A percentile compares a stretch with the other conserved stretches of the same genome.
Evolutionary conservation across 2,888 invertebrate genomes (phyloP).

Genomic region (Nowickia ferox): DNA sequence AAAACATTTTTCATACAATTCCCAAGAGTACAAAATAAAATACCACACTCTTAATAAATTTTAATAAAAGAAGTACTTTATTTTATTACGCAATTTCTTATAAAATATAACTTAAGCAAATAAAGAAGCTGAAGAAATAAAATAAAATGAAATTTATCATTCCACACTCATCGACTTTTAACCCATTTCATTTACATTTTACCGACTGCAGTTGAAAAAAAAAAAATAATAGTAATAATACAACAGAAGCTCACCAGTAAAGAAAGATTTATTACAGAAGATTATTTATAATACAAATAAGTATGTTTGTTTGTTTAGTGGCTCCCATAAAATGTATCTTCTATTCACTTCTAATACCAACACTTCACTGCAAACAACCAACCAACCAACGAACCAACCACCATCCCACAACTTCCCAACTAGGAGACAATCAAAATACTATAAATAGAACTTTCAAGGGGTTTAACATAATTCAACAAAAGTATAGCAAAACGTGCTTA

Average conservation of each 20-base stretch:
- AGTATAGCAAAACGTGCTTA: slow-evolving; percentile 53
- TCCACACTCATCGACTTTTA: slow-evolving; percentile 40
- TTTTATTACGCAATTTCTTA: slow-evolving; percentile 4
- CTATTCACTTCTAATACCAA: background rate
- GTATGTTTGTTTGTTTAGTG: slow-evolving; percentile 29
- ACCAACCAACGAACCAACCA: background rate
- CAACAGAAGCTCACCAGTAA: background rate
- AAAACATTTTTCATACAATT: background rate
- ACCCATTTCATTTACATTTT: slow-evolving; percentile 43
- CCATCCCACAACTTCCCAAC: background rate
- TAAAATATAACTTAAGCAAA: slow-evolving; percentile 21
- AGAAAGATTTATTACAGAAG: slow-evolving; percentile 29
- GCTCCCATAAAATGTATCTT: slow-evolving; percentile 28
- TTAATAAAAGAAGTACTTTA: slow-evolving; percentile 27
- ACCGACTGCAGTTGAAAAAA: slow-evolving; percentile 24
- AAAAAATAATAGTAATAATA: background rate
- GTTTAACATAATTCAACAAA: slow-evolving; percentile 49
- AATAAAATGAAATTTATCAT: slow-evolving; percentile 20
- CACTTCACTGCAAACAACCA: background rate
- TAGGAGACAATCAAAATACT: slow-evolving; percentile 53
- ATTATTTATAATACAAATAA: slow-evolving; percentile 9
- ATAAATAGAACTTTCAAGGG: slow-evolving; percentile 55
- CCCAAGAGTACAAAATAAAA: slow-evolving; percentile 16
- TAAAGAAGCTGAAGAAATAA: background rate
- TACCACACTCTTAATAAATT: slow-evolving; percentile 17